phyloP scores from a whole-genome alignment of 2,797 vertebrate species.

The Agapornis canus region DNA sequence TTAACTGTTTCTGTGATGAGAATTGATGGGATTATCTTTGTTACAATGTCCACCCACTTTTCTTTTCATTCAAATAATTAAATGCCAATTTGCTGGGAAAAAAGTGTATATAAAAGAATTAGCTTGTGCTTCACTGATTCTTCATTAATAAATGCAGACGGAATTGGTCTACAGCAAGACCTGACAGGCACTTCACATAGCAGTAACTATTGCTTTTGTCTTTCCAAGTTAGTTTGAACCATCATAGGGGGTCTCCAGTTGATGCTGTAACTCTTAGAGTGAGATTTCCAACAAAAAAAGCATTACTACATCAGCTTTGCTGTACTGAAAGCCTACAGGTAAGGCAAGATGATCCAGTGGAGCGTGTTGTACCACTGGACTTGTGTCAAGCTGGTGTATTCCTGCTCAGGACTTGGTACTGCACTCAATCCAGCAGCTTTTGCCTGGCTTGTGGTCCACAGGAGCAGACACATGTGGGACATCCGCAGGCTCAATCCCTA shows the following conservation, averaged over 20 bases:
- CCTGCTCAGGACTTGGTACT: fast-evolving
- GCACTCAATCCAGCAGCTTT: background rate
- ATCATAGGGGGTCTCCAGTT: fast-evolving
- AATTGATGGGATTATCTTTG: constrained; percentile 21
- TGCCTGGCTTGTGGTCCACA: no score
- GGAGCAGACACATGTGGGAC: fast-evolving
- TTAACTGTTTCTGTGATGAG: background rate
- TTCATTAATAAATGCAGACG: constrained; percentile 15
- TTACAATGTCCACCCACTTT: background rate
- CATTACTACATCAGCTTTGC: fast-evolving
- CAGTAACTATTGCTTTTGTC: background rate
- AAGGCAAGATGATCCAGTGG: background rate
- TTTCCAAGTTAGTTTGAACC: background rate
- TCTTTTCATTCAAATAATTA: constrained; percentile 12
- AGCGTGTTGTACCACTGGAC: fast-evolving
- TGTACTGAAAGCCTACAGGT: background rate
- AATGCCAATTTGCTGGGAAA: constrained; percentile 17
- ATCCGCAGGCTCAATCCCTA: background rate
- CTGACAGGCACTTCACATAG: background rate
- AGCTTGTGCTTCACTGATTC: background rate
- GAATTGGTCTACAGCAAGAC: background rate
- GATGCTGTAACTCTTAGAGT: no score
- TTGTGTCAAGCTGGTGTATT: background rate
- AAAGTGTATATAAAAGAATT: background rate
- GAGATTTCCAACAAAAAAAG: background rate